Evolutionary conservation across 1,140 invertebrate genomes (phyloP).

Genomic region (Ceratosolen solmsi): DNA sequence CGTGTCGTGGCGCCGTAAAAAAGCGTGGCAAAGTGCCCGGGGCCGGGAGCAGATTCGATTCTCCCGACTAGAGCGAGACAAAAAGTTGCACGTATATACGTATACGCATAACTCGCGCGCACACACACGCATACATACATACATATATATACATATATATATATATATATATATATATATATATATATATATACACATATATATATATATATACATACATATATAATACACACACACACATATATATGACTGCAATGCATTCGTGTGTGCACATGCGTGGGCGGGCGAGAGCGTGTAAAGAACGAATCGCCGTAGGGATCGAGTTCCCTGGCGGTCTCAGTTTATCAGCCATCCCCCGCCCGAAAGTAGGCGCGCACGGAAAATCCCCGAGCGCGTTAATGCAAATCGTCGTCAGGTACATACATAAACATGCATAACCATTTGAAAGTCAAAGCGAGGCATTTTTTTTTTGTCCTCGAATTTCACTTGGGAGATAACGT

Average conservation of each 20-base stretch:
- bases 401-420: slow-evolving; percentile 34
- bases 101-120: too few relatives aligned
- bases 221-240: too few relatives aligned
- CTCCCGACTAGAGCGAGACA: background rate
- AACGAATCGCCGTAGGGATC: background rate
- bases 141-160: too few relatives aligned
- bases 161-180: too few relatives aligned
- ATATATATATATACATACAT: too few relatives aligned
- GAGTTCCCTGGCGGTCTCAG: slow-evolving; percentile 11
- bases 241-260: background rate
- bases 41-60: slow-evolving; percentile 10
- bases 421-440: slow-evolving; percentile 44
- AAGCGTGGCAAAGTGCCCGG: background rate
- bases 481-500: slow-evolving; percentile 11
- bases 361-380: slow-evolving; percentile 4
- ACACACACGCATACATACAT: too few relatives aligned
- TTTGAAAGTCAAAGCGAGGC: slow-evolving; percentile 48
- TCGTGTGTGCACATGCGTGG: background rate
- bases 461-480: background rate
- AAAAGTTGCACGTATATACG: too few relatives aligned
- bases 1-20: slow-evolving; percentile 17
- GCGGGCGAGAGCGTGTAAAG: background rate
- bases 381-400: slow-evolving; percentile 26
- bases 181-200: too few relatives aligned
- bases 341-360: slow-evolving; percentile 17